Evolutionary conservation across 2,113 vertebrate species (phyloP).

Genomic region (Dolichotis patagonum): DNA sequence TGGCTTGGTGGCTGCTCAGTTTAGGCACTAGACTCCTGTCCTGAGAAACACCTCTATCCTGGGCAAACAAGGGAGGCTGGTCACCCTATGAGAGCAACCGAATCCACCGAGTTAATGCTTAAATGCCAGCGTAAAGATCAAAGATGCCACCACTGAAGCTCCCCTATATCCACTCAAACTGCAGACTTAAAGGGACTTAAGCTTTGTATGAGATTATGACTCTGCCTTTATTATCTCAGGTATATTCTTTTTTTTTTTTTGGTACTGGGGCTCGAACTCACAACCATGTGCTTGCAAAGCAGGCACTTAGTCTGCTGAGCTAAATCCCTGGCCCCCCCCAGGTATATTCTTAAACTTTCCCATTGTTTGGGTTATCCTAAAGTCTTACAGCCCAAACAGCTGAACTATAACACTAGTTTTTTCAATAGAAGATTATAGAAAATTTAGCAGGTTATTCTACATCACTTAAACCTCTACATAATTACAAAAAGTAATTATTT

Average conservation of each 20-base stretch:
- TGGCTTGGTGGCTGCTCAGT: neutral
- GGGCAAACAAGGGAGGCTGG: neutral
- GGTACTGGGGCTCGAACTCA: no score
- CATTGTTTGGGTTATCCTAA: neutral
- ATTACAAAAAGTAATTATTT: slow-evolving; percentile 43
- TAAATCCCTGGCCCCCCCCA: no score
- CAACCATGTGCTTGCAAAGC: no score
- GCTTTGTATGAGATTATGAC: neutral
- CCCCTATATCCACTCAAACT: neutral
- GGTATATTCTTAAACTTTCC: neutral
- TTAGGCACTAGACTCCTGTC: neutral
- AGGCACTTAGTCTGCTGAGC: no score
- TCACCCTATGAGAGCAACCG: neutral
- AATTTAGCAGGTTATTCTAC: neutral
- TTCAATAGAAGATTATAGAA: neutral
- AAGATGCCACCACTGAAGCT: neutral
- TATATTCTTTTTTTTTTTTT: no score
- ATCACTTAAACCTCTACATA: neutral
- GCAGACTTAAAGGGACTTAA: neutral
- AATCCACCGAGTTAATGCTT: neutral
- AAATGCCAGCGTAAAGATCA: neutral
- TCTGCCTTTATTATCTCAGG: neutral
- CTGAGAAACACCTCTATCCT: neutral
- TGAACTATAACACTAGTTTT: neutral
- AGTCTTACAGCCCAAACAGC: neutral